Evolutionary conservation across 2,113 vertebrate genomes (phyloP), one percentile per base, ranked within the genome.

Genomic region (Nibea coibor): DNA sequence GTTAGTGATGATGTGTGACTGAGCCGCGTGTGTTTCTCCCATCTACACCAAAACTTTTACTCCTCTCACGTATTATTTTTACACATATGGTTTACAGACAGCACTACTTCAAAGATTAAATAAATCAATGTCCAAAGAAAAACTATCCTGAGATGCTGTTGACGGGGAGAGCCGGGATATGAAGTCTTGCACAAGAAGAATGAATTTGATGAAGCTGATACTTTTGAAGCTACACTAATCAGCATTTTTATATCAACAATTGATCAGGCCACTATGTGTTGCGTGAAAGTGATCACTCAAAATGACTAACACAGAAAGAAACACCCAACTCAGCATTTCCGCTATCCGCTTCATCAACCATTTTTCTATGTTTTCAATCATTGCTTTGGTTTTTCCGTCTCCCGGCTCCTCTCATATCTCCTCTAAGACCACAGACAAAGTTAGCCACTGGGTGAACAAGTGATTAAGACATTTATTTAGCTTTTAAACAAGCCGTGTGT

Each of bases 1-100:
- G 70, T 82, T 79, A 75, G 51, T 70, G 66, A 86, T 62, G 78
- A 64, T 62, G 64, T 71, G 64, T 53, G 19, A 57, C 31, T 58
- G 57, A 65, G 61, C n/a, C 83, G 26, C 62, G 19, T 45, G 17
- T 45, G 17, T 53, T 66, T 72, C 15, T 75, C 45, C 54, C 47
- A 24, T 74, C 48, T 2, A 26, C 20, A 31, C 28, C 42, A 54
- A 84, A 73, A 70, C 48, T 31, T 71, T 81, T 47, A 16, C 53
- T 79, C 61, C 39, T 68, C 50, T 50, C 39, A 65, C 15, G 28
- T 24, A 31, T 63, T 68, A 42, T 58, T 75, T 53, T 48, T 75
- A 39, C 35, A 58, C 65, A 65, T n/a, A 9, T 10, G 28, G 39
- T 74, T 74, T 72, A 86, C 69, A 54, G 22, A 24, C 54, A 54